Base-by-base conservation (phyloP, 2,797 vertebrate species). In the Rhadinocentrus ornatus region DNA sequence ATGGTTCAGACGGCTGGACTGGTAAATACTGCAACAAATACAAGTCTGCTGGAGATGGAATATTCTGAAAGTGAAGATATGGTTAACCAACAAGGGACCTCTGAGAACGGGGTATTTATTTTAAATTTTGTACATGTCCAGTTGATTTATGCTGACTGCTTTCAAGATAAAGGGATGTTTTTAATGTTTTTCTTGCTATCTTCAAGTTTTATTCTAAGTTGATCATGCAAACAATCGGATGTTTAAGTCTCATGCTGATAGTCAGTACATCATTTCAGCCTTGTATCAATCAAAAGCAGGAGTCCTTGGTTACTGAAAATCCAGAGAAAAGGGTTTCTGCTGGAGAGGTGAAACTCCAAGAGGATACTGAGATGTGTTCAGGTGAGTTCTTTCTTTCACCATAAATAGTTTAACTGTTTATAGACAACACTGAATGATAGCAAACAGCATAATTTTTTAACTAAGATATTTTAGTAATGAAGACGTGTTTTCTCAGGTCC, bases 1-100 rank as follows among this genome's bases (percentile, higher is more conserved):
- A 72, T 29, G 48, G 71, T 82, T 77, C 86, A 90, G 72, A 90
- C 80, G 9, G 78, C 85, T 6, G 39, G n/a, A 48, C 55, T 66
- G 15, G 26, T 69, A 44, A 34, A 31, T 34, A 63, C 27, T 10
- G 35, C 57, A 10, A 9, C 2, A 13, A 61, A 57, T 24, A 27
- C n/a, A 0, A 39, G 11, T 34, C 24, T 48, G 31, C 39, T 54
- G 39, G 29, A 68, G 53, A 53, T 50, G 2, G 27, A 77, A 8
- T 39, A 63, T 69, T 54, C 22, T 12, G 57, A 59, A 5, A 46
- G 37, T 41, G 20, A 75, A 27, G 63, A 78, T 20, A 35, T 11
- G 6, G 65, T 39, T 34, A 37, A 75, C 18, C 34, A 7, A 54
- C 26, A 58, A 48, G 26, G 6, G 62, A 71, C 4, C 31, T 62